Base-by-base conservation (phyloP, 2,888 invertebrate species). In the Pimpla rufipes region DNA sequence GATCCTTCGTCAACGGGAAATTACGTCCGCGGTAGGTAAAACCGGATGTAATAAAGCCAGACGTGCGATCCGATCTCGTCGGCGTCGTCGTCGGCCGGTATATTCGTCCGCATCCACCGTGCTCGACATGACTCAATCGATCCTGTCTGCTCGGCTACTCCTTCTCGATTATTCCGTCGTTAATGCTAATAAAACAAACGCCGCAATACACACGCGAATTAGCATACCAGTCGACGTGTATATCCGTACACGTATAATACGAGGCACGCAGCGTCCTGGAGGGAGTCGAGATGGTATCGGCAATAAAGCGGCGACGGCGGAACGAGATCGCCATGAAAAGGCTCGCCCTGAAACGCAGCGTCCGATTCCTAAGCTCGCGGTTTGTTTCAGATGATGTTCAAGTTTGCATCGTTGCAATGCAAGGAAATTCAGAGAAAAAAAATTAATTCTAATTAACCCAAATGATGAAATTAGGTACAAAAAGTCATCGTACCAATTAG, bases 101-200 rank as follows among this genome's bases (percentile, higher is more conserved):
- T 47, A 47, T 66, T 66, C 37, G 21, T 52, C 52, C 21, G 52
- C 21, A 66, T 66, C 18, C 2, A 23, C 42, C 21, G 23, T 47
- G 21, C 23, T 66, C 18, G 52, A 52, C 52, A 21, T 52, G 13
- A 13, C 29, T 23, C 45, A 23, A 47, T 66, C 66, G 42, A 23
- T 66, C 45, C 23, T 45, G 66, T 42, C 66, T 13, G 4, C 66
- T 21, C 45, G 45, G 45, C 5, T n/a, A 42, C 45, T 45, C 66
- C 45, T 45, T 45, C 23, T 45, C 66, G 23, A 23, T 45, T 45
- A 45, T 6, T 18, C 52, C 18, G 52, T 21, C 52, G 21, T 18
- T 52, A 52, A 52, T 52, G 10, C 52, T 52, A 8, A 52, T 52
- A 52, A 21, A 52, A 52, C 18, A 52, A 52, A 21, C 52, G 52